Percentiles rank a stretch among this genome's conserved stretches.
These are phyloP conservation scores for Corydoras sp. DNA, from an alignment of 2,113 vertebrate species.

Conservation along the genomic window DNA sequence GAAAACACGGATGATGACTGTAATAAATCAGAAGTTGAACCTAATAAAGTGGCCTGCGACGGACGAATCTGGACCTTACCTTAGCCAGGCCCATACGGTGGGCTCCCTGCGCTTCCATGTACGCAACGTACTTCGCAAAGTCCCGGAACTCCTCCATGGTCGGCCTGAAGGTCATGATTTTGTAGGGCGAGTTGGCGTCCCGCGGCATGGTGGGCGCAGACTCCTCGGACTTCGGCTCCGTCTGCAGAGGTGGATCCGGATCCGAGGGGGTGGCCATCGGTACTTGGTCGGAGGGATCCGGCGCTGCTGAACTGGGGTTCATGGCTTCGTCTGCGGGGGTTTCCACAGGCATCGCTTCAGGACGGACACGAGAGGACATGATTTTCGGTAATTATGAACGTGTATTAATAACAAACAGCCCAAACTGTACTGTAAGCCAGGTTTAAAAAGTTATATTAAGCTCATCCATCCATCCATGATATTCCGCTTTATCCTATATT, in stretches of 20 bases:
- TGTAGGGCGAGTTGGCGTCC: constrained; percentile 81
- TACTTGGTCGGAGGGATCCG: constrained; percentile 28
- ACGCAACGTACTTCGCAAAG: constrained; percentile 83
- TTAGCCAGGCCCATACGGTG: constrained; percentile 91
- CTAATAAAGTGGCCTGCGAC: no score
- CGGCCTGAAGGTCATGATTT: constrained; percentile 96
- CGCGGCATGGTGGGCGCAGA: constrained; percentile 35
- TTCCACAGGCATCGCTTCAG: constrained; percentile 49
- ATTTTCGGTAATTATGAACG: no score
- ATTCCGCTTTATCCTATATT: no score
- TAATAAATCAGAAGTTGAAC: no score
- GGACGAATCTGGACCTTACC: constrained; percentile 56
- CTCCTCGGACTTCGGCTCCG: not conserved
- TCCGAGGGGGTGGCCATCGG: constrained; percentile 3
- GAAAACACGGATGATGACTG: no score
- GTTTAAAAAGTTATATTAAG: no score
- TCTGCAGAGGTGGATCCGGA: not conserved
- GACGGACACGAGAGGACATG: constrained; percentile 17
- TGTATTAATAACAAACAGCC: no score
- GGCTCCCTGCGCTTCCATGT: constrained; percentile 92
- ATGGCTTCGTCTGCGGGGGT: constrained; percentile 31
- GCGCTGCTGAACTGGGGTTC: constrained; percentile 39
- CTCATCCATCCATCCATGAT: no score
- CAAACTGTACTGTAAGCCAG: no score
- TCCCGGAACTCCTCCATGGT: constrained; percentile 91